Evolutionary conservation across 1,140 invertebrate genomes (phyloP).

Genomic region (Meloidogyne chitwoodi): DNA sequence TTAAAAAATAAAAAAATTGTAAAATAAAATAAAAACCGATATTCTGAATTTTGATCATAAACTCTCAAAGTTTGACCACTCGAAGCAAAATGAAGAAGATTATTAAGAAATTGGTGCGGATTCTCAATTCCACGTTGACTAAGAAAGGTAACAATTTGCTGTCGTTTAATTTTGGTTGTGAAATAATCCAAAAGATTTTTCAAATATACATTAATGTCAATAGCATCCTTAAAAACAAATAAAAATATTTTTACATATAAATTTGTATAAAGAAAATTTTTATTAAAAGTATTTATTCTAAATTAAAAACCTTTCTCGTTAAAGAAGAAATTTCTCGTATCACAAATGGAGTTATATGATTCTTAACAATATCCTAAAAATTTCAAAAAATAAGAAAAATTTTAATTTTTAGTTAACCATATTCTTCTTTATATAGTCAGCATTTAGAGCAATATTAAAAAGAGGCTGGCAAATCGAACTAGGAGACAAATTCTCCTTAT

Average conservation of each 20-base stretch:
- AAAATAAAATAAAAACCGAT: slow-evolving; percentile 8
- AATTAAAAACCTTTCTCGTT: slow-evolving; percentile 23
- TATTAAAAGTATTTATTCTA: no score
- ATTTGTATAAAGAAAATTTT: no score
- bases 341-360: slow-evolving; percentile 28
- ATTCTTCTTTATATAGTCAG: slow-evolving; percentile 21
- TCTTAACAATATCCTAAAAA: slow-evolving; percentile 21
- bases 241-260: no score
- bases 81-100: slow-evolving; percentile 25
- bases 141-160: slow-evolving; percentile 26
- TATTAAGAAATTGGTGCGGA: slow-evolving; percentile 34
- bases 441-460: slow-evolving; percentile 25
- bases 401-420: not conserved
- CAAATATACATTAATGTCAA: slow-evolving; percentile 31
- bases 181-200: slow-evolving; percentile 25
- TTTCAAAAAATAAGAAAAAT: not conserved
- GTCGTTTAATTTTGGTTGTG: slow-evolving; percentile 9
- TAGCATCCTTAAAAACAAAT: slow-evolving; percentile 11
- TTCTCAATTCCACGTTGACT: slow-evolving; percentile 26
- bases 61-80: slow-evolving; percentile 26
- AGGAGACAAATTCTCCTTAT: slow-evolving; percentile 25
- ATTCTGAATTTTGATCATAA: slow-evolving; percentile 36
- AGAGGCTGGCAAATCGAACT: slow-evolving; percentile 29
- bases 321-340: slow-evolving; percentile 27
- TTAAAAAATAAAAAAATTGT: not conserved